phyloP scores from a whole-genome alignment of 2,113 vertebrate genomes.

The Myiagra hebetior region DNA sequence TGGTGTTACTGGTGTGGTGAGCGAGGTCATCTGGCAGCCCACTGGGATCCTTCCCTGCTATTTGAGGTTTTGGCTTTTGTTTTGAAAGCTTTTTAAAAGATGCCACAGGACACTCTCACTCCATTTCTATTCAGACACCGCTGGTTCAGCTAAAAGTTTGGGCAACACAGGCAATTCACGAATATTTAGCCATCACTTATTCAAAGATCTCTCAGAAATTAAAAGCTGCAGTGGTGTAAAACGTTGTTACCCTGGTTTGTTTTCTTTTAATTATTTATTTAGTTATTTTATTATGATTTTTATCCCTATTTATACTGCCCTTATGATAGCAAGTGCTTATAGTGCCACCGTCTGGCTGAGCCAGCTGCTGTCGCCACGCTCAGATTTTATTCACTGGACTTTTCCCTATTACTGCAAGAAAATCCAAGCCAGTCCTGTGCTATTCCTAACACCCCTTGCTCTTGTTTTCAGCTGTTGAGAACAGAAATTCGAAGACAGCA shows the following conservation, averaged over 20 bases:
- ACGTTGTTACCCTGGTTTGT: background rate
- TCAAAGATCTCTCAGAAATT: background rate
- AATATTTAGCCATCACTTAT: background rate
- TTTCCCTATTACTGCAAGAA: background rate
- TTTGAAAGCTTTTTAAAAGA: background rate
- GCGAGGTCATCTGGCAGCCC: background rate
- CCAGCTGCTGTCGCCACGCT: background rate
- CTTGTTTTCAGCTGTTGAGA: background rate
- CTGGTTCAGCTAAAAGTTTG: background rate
- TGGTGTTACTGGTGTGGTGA: background rate
- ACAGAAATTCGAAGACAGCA: background rate
- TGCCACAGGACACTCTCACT: background rate
- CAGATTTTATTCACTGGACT: background rate
- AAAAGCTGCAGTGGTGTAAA: background rate
- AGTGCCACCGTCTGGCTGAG: constrained; percentile 73
- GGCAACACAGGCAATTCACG: background rate
- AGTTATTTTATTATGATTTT: background rate
- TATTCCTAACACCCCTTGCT: background rate
- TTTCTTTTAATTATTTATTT: background rate
- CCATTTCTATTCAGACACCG: background rate
- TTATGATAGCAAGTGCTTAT: constrained; percentile 50
- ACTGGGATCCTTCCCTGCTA: background rate
- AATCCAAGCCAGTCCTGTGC: background rate
- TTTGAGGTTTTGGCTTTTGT: background rate
- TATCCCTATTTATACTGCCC: background rate